Conservation (phyloP, 2,113 vertebrate species). For the Leucoraja erinaceus region DNA sequence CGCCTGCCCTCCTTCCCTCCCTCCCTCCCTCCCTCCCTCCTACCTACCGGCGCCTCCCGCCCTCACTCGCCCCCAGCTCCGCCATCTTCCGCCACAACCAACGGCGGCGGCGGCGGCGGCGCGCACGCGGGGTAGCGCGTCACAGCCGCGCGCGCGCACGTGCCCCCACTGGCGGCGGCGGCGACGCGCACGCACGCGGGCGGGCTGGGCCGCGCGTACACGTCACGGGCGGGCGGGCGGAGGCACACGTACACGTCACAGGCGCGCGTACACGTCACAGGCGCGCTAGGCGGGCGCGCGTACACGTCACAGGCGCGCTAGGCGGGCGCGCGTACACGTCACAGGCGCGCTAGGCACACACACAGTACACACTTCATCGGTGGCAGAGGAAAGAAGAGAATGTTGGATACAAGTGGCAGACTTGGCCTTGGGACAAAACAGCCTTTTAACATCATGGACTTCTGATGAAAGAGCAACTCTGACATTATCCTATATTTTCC, state of each 20-base stretch:
- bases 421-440: neutral
- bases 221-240: neutral
- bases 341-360: no score
- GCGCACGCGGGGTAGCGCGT: neutral
- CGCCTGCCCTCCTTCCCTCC: no score
- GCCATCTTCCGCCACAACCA: slow-evolving; percentile 33
- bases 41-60: slow-evolving; percentile 1
- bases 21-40: no score
- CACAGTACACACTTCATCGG: no score
- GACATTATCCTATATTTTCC: neutral
- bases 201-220: neutral
- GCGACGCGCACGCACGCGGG: no score
- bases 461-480: neutral
- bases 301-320: neutral
- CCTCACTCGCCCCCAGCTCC: neutral
- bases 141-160: slow-evolving; percentile 31
- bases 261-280: no score
- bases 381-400: neutral
- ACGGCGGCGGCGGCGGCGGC: slow-evolving; percentile 24
- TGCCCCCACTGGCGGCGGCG: neutral
- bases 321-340: no score
- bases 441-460: neutral
- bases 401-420: no score
- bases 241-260: neutral
- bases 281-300: no score